A percentile compares a stretch with the other conserved stretches of the same genome.
Evolutionary conservation across 2,888 invertebrate species (phyloP).

Genomic region (Dioctria rufipes): DNA sequence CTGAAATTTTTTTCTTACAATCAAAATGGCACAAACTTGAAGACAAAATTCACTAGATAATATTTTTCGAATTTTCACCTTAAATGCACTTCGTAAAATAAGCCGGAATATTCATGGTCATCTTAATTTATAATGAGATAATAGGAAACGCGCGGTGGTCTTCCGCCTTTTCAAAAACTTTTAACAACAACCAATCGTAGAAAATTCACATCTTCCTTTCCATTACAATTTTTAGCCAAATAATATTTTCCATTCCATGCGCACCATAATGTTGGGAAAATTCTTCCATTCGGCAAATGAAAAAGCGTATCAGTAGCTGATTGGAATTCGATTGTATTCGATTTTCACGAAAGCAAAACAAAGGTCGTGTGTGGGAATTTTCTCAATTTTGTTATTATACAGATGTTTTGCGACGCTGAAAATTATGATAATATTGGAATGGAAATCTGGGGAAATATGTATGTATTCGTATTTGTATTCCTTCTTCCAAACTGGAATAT

Average conservation of each 20-base stretch:
- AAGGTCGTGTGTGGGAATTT: not conserved
- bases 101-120: slow-evolving; percentile 6
- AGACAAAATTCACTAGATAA: not conserved
- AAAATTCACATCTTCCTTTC: slow-evolving; percentile 36
- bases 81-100: slow-evolving; percentile 7
- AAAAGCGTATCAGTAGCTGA: not conserved
- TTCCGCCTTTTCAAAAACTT: slow-evolving; percentile 30
- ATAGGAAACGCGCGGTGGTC: slow-evolving; percentile 2
- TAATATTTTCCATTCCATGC: slow-evolving; percentile 25
- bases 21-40: too few relatives aligned
- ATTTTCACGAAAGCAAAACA: slow-evolving; percentile 40
- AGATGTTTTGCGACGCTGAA: not conserved
- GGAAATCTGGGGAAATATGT: not conserved
- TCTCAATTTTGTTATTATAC: slow-evolving; percentile 3
- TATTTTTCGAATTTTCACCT: not conserved
- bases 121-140: not conserved
- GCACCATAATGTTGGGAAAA: slow-evolving; percentile 35
- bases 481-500: not conserved
- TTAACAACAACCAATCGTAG: slow-evolving; percentile 29
- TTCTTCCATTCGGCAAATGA: not conserved
- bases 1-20: not conserved
- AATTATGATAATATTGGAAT: not conserved
- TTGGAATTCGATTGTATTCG: slow-evolving; percentile 28
- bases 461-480: not conserved
- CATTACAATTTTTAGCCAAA: not conserved